Base-by-base conservation (phyloP, 1,140 invertebrate species). In the Diploscapter pachys region DNA sequence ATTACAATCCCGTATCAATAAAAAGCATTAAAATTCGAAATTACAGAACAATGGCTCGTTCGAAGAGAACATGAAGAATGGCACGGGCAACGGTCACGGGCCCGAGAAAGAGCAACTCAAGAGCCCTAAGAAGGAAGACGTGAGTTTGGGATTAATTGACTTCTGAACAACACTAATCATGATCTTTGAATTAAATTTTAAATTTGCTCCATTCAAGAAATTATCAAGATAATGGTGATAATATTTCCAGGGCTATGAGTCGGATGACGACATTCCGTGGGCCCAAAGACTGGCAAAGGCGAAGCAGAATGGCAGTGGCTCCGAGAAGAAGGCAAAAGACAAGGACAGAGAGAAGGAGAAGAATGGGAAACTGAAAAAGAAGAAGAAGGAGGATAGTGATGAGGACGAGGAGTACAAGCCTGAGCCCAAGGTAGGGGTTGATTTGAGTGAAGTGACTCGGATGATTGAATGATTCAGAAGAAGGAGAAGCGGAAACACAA, bases 241-340 rank as follows among this genome's bases (percentile, higher is more conserved):
- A 66, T 2, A 31, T 66, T n/a, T 11, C 2, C 64, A n/a, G 64
- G 64, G n/a, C 64, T 11, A 9, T n/a, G 64, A 11, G 64, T 11
- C 77, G 31, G 77, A 78, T 11, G 76, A 77, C 76, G 72, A 78
- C 62, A 73, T 79, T 52, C 77, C 77, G 2, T 78, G 77, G 77
- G 69, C 76, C 31, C 65, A 75, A 13, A 8, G 67, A 11, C 54
- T 75, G 55, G 31, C 31, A 31, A 31, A 31, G 31, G 56, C 5
- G n/a, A 77, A 77, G 53, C 1, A 54, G 59, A 71, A 78, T 48
- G 55, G 62, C 31, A 1, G 31, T 31, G 31, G 31, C 8, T 70
- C 74, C 54, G 6, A 52, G 51, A 68, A 68, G 63, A 68, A 63
- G 13, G 9, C 64, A 11, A 51, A 69, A 77, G 48, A 31, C 51